Percentiles rank a stretch among this genome's conserved stretches.
Evolutionary conservation across 2,888 invertebrate species (phyloP).

Genomic region (Melinaea menophilus): DNA sequence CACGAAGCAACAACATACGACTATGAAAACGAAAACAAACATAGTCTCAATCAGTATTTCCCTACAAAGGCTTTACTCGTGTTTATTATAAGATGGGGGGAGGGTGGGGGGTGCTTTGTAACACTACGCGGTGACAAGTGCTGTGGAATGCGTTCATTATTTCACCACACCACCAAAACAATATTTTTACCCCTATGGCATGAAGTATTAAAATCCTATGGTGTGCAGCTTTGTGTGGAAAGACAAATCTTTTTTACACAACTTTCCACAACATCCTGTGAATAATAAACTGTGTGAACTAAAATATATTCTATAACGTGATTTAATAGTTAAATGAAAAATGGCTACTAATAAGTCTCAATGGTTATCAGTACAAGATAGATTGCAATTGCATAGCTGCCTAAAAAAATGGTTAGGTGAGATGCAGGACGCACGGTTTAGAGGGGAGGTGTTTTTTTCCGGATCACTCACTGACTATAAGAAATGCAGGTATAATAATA

Average conservation of each 20-base stretch:
- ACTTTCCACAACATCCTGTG: not conserved
- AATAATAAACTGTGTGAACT: too few relatives aligned
- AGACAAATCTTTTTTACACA: not conserved
- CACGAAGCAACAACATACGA: not conserved
- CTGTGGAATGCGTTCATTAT: conserved; percentile 8
- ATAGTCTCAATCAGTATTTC: conserved; percentile 6
- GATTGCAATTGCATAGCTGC: too few relatives aligned
- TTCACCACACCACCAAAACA: conserved; percentile 1
- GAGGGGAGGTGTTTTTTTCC: too few relatives aligned
- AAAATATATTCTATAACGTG: too few relatives aligned
- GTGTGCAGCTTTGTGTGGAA: not conserved
- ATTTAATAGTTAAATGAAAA: too few relatives aligned
- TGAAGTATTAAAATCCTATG: not conserved
- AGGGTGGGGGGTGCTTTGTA: conserved; percentile 4
- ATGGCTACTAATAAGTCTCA: too few relatives aligned
- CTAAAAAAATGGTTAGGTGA: too few relatives aligned
- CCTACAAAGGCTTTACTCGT: conserved; percentile 1
- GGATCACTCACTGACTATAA: too few relatives aligned
- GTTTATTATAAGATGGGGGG: conserved; percentile 5
- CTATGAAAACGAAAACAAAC: not conserved
- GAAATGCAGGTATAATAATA: too few relatives aligned
- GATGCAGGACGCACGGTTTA: too few relatives aligned
- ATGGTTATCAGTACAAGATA: too few relatives aligned
- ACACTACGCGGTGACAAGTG: conserved; percentile 10
- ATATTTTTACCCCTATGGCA: not conserved